These are phyloP conservation scores for Drosophila saltans DNA, from an alignment of 1,140 invertebrate genomes.

Conservation along the genomic window DNA sequence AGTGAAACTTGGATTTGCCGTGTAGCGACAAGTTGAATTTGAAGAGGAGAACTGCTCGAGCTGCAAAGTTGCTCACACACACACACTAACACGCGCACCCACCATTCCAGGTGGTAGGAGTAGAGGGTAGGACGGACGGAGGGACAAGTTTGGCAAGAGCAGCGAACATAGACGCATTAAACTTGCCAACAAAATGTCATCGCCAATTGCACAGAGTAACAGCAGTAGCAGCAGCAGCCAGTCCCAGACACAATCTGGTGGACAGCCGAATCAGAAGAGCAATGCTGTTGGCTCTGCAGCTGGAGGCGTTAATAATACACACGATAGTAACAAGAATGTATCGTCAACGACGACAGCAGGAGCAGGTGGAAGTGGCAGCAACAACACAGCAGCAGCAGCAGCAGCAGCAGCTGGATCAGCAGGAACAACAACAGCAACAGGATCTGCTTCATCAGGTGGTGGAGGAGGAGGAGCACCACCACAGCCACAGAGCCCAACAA, in stretches of 20 bases:
- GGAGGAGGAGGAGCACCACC: conserved; percentile 24
- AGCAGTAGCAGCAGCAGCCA: conserved; percentile 59
- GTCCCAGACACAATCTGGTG: conserved; percentile 35
- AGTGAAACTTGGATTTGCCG: not conserved
- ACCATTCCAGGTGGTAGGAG: not conserved
- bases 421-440: conserved; percentile 40
- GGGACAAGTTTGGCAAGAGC: not conserved
- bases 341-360: conserved; percentile 42
- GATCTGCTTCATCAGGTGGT: not conserved
- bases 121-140: conserved; percentile 2
- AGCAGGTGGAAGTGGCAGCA: conserved; percentile 10
- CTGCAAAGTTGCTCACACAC: too few species aligned
- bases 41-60: not conserved
- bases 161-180: conserved; percentile 17
- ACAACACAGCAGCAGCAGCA: conserved; percentile 23
- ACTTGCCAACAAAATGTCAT: conserved; percentile 66
- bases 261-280: conserved; percentile 47
- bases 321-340: conserved; percentile 55
- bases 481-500: conserved; percentile 69
- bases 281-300: conserved; percentile 2
- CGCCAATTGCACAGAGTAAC: conserved; percentile 71
- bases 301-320: conserved; percentile 38
- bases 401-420: conserved; percentile 33
- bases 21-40: not conserved
- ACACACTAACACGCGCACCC: not conserved